Evolutionary conservation across 2,113 vertebrate species (phyloP), one percentile per base, ranked within the genome.

Genomic region (Condylura cristata): DNA sequence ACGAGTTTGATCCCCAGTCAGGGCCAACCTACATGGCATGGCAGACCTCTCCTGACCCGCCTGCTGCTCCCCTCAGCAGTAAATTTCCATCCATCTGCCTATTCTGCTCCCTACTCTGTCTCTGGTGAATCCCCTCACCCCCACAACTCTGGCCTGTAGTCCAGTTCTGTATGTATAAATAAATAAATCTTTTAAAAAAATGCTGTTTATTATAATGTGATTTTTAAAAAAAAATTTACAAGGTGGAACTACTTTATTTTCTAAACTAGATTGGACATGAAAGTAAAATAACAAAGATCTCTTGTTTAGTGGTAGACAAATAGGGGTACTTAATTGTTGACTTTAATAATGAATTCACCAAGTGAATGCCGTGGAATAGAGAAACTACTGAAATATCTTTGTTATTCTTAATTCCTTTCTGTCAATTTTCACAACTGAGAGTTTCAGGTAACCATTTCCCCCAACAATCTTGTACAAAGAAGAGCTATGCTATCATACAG

Each of bases 321-420:
- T 2, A 78, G n/a, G 11, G 61, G 39, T 61, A 34, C 85, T 91
- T 61, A 61, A 32, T 65, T 76, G 82, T 75, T 81, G 86, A 61
- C 28, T 65, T 90, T 86, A 92, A 79, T 48, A 91, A 89, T 71
- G 65, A 84, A 65, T 80, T 95, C n/a, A 84, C 34, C 53, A 72
- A 84, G 63, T 28, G 10, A 90, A 81, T 44, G 17, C 20, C 80
- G n/a, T 39, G 34, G 24, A 93, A 86, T n/a, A 83, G 65, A 86
- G 32, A 89, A 46, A 46, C 11, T 83, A 56, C 28, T 53, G 51
- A 63, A 65, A 63, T 58, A 56, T 26, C 8, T 48, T 7, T 65
- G 30, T 48, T 82, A 75, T 39, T 66, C 17, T 56, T 37, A 30
- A 53, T 48, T 93, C 58, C 5, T 58, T 68, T 71, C 28, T 20